Percentiles rank a stretch among this genome's conserved stretches.
These are phyloP conservation scores for Acrocephalus kingi DNA, from an alignment of 2,113 vertebrate genomes.

Conservation along the genomic window DNA sequence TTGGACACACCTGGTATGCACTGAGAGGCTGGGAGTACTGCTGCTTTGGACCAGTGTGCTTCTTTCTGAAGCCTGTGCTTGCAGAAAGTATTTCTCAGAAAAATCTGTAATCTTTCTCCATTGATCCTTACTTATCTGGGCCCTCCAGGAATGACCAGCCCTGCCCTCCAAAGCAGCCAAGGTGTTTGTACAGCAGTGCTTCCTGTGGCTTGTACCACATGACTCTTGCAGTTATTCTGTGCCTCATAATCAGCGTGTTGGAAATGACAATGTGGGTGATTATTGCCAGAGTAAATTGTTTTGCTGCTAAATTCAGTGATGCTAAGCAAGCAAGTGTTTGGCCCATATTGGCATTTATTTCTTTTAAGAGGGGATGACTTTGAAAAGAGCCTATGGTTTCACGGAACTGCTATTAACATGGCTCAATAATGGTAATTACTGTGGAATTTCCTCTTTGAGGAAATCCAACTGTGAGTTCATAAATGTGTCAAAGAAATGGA, in stretches of 20 bases:
- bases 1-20: fast-evolving
- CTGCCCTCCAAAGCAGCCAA: neutral
- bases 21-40: neutral
- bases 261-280: neutral
- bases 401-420: neutral
- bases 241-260: neutral
- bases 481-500: neutral
- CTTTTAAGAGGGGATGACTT: neutral
- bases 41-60: neutral
- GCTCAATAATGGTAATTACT: slow-evolving; percentile 9
- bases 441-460: slow-evolving; percentile 34
- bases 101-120: neutral
- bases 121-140: neutral
- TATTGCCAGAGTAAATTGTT: neutral
- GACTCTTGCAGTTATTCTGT: neutral
- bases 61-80: neutral
- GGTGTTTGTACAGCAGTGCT: neutral
- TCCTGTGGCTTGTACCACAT: neutral
- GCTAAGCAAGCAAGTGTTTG: neutral
- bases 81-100: neutral
- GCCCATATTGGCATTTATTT: neutral
- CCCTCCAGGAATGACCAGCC: neutral
- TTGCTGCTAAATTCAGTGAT: neutral
- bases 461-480: slow-evolving; percentile 36
- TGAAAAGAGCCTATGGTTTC: slow-evolving; percentile 16